A percentile compares a stretch with the other conserved stretches of the same genome.
Conservation (phyloP, 2,888 invertebrate species). For the Globia sparganii region DNA sequence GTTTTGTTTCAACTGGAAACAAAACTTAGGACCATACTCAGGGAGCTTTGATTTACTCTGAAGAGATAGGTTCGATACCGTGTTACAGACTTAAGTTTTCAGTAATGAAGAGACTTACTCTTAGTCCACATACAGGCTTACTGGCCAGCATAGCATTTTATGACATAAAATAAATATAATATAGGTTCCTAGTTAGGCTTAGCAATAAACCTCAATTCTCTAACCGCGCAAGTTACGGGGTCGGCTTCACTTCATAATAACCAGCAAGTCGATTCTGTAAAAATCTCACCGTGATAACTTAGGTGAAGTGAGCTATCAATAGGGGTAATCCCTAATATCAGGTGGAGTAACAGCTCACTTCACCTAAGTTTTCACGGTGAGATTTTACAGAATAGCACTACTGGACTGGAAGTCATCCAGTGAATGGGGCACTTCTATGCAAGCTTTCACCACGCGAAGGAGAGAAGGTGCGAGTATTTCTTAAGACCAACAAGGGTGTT, state of each 20-base stretch:
- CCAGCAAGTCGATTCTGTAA: too few species aligned
- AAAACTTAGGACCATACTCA: background rate
- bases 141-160: too few species aligned
- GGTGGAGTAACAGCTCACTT: too few species aligned
- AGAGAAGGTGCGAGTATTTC: background rate
- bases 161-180: background rate
- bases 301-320: too few species aligned
- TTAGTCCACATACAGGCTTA: background rate
- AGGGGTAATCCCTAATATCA: too few species aligned
- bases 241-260: background rate
- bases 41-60: background rate
- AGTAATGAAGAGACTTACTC: background rate
- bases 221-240: too few species aligned
- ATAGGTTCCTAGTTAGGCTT: background rate
- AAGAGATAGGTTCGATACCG: too few species aligned
- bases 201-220: background rate
- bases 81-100: background rate
- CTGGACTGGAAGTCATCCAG: background rate
- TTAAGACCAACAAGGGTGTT: background rate
- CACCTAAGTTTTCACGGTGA: too few species aligned
- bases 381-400: too few species aligned
- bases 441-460: background rate
- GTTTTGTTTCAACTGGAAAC: conserved; percentile 1
- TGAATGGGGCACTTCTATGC: too few species aligned
- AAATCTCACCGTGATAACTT: too few species aligned